Conservation (phyloP, 2,888 invertebrate species). For the Chymomyza amoena region DNA sequence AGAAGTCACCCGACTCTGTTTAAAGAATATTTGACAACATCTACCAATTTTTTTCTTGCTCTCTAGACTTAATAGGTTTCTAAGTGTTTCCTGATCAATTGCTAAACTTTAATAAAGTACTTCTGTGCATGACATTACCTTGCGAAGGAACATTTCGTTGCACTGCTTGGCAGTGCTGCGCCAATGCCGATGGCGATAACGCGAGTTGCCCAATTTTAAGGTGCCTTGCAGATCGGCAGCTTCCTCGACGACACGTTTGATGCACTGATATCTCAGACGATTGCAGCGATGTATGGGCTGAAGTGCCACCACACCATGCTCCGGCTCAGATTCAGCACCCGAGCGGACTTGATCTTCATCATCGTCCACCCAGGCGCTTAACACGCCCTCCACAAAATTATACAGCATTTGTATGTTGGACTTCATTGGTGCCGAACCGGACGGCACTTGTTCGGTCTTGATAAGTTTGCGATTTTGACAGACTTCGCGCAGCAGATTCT, state of each 20-base stretch:
- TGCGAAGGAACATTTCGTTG: conserved; percentile 92
- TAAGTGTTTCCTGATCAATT: too few relatives aligned
- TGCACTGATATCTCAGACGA: conserved; percentile 84
- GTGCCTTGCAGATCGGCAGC: conserved; percentile 85
- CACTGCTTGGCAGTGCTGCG: conserved; percentile 91
- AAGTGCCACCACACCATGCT: conserved; percentile 81
- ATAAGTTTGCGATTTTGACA: conserved; percentile 84
- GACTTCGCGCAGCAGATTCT: conserved; percentile 86
- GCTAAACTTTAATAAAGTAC: not conserved
- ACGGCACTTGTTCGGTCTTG: conserved; percentile 78
- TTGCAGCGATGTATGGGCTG: conserved; percentile 79
- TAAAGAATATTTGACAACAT: too few relatives aligned
- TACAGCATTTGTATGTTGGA: conserved; percentile 89
- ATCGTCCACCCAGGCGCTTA: conserved; percentile 89
- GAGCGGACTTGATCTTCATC: conserved; percentile 83
- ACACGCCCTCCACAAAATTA: conserved; percentile 88
- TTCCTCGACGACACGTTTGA: conserved; percentile 84
- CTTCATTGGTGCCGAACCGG: conserved; percentile 81
- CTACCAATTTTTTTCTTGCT: too few relatives aligned
- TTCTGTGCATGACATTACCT: conserved; percentile 81
- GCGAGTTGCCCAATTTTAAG: conserved; percentile 84
- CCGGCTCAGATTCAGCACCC: conserved; percentile 86
- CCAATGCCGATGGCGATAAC: conserved; percentile 90
- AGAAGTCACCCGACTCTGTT: too few relatives aligned
- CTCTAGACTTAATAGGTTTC: too few relatives aligned